phyloP scores from a whole-genome alignment of 2,797 vertebrate species.

The Pampus argenteus region DNA sequence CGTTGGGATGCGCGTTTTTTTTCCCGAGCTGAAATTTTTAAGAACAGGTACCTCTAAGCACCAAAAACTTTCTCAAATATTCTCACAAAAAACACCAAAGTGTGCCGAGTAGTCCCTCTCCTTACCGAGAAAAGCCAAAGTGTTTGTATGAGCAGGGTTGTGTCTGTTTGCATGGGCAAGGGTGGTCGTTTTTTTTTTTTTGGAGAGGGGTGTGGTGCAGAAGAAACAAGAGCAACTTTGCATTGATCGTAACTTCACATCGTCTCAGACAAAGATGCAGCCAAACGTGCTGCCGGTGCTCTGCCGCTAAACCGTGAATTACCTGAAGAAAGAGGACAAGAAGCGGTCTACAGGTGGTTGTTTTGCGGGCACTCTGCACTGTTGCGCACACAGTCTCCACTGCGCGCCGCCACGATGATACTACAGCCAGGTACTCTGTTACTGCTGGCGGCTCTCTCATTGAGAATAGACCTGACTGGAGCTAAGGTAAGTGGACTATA shows the following conservation, averaged over 20 bases:
- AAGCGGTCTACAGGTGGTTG: slow-evolving; percentile 60
- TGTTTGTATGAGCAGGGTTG: slow-evolving; percentile 76
- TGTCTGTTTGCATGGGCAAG: slow-evolving; percentile 75
- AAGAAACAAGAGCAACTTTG: slow-evolving; percentile 74
- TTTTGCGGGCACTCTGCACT: slow-evolving; percentile 44
- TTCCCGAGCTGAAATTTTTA: slow-evolving; percentile 33
- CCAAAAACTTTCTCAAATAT: slow-evolving; percentile 41
- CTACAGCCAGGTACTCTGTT: slow-evolving; percentile 63
- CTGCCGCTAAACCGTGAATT: slow-evolving; percentile 53
- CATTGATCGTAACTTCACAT: slow-evolving; percentile 80
- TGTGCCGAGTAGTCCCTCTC: slow-evolving; percentile 74
- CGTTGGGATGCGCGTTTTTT: slow-evolving; percentile 27
- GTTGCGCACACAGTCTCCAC: slow-evolving; percentile 32
- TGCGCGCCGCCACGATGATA: slow-evolving; percentile 76
- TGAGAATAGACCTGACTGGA: slow-evolving; percentile 54
- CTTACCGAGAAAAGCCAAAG: slow-evolving; percentile 78
- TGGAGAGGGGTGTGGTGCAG: slow-evolving; percentile 81
- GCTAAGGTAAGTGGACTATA: slow-evolving; percentile 79
- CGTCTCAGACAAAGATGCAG: slow-evolving; percentile 84
- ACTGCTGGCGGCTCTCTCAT: slow-evolving; percentile 70
- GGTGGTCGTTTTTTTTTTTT: slow-evolving; percentile 83
- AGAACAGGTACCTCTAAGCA: slow-evolving; percentile 7
- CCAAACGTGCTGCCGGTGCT: slow-evolving; percentile 67
- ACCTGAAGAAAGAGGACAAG: slow-evolving; percentile 39
- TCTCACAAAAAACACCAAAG: slow-evolving; percentile 53